These are phyloP conservation scores for Pterocles burchelli DNA, from an alignment of 2,113 vertebrate genomes.

Conservation along the genomic window DNA sequence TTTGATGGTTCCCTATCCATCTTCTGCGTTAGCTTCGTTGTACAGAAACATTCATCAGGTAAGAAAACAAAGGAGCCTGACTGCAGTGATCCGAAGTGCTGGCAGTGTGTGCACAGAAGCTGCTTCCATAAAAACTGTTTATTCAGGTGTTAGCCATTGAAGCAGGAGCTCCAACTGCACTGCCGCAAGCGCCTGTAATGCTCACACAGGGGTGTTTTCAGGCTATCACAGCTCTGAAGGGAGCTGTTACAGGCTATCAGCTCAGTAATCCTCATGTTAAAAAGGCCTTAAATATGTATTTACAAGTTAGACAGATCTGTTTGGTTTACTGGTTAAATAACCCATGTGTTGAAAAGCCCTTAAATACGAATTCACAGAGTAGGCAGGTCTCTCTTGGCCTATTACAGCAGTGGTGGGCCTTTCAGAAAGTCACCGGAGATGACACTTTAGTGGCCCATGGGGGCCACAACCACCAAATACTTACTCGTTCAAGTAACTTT, in stretches of 20 bases:
- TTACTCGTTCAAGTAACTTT: neutral
- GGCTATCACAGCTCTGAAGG: slow-evolving; percentile 38
- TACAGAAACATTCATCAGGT: neutral
- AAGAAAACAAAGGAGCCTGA: neutral
- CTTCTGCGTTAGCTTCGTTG: neutral
- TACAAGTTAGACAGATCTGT: slow-evolving; percentile 44
- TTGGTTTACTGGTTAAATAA: slow-evolving; percentile 40
- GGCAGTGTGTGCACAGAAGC: neutral
- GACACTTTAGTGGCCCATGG: neutral
- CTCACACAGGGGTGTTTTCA: neutral
- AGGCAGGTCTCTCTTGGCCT: neutral
- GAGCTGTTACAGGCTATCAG: slow-evolving; percentile 53
- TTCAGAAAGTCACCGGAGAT: neutral
- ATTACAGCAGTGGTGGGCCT: neutral
- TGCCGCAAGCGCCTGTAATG: neutral
- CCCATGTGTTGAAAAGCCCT: slow-evolving; percentile 1
- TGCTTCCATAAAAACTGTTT: slow-evolving; percentile 22
- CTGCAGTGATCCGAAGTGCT: neutral
- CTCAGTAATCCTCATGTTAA: slow-evolving; percentile 39
- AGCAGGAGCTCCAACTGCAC: neutral
- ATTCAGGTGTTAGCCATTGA: slow-evolving; percentile 35
- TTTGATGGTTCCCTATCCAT: neutral
- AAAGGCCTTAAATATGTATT: slow-evolving; percentile 50
- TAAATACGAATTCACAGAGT: neutral
- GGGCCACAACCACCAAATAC: neutral